A percentile compares a stretch with the other conserved stretches of the same genome.
phyloP scores from a whole-genome alignment of 2,113 vertebrate genomes.

The Urocolius indicus region DNA sequence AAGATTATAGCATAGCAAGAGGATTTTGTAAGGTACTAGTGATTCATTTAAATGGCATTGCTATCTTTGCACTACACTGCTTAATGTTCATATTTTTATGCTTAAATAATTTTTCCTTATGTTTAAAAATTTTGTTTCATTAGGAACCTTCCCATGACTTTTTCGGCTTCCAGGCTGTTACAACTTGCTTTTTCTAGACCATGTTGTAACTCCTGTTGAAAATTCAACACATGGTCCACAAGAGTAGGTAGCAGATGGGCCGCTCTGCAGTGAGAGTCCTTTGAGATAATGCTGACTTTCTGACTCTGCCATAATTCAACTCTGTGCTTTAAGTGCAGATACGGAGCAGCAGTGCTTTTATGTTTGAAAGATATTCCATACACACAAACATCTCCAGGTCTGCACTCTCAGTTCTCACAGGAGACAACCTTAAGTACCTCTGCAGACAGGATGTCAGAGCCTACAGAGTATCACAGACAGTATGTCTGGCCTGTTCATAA shows the following conservation, averaged over 20 bases:
- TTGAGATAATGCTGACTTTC: background rate
- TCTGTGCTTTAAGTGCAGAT: background rate
- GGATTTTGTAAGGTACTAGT: background rate
- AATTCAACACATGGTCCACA: background rate
- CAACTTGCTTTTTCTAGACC: background rate
- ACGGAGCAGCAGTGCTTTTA: background rate
- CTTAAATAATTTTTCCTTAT: too few relatives aligned
- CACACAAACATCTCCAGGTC: background rate
- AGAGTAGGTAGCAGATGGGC: background rate
- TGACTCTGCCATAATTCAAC: background rate
- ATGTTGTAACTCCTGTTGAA: background rate
- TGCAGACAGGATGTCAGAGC: background rate
- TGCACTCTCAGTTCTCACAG: background rate
- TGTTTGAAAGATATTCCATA: background rate
- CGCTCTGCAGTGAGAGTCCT: background rate
- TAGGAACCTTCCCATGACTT: background rate
- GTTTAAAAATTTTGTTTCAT: background rate
- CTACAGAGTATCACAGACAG: fast-evolving
- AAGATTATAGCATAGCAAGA: background rate
- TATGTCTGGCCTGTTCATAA: background rate
- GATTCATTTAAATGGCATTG: background rate
- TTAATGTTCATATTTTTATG: background rate
- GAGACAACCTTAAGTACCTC: background rate
- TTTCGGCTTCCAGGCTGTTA: background rate
- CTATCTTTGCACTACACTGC: background rate